Percentiles rank a stretch among this genome's conserved stretches.
These are phyloP conservation scores for Drosophila anomelani DNA, from an alignment of 2,888 invertebrate genomes.

Conservation along the genomic window DNA sequence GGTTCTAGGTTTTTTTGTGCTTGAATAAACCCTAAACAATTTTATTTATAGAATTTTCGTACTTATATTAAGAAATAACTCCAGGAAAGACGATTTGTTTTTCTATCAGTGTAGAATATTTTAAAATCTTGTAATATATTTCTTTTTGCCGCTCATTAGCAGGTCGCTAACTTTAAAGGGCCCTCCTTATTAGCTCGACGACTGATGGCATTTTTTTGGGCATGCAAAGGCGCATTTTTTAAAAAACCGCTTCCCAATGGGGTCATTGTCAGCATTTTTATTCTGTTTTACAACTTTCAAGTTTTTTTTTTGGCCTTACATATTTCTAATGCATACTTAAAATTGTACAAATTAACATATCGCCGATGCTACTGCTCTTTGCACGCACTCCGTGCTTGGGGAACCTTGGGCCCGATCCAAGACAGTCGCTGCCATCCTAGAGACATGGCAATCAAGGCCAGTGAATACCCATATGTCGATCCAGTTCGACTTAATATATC, in stretches of 20 bases:
- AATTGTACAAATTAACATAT: slow-evolving; percentile 31
- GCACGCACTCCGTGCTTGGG: slow-evolving; percentile 2
- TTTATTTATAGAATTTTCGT: no score
- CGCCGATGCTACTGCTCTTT: slow-evolving; percentile 9
- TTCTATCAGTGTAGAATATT: background rate
- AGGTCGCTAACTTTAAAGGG: slow-evolving; percentile 65
- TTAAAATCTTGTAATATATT: slow-evolving; percentile 2
- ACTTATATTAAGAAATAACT: no score
- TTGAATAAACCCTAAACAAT: no score
- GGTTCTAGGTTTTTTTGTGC: no score
- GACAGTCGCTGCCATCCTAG: slow-evolving; percentile 7
- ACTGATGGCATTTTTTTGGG: slow-evolving; percentile 60
- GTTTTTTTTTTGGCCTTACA: slow-evolving; percentile 1
- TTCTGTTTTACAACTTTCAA: slow-evolving; percentile 37
- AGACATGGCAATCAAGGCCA: no score
- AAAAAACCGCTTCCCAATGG: slow-evolving; percentile 54
- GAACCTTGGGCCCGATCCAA: slow-evolving; percentile 20
- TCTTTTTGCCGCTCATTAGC: slow-evolving; percentile 25
- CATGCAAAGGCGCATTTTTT: slow-evolving; percentile 76
- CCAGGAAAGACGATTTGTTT: no score
- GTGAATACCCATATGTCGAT: background rate
- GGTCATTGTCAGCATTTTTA: slow-evolving; percentile 17
- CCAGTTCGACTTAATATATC: slow-evolving; percentile 8
- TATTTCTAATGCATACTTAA: slow-evolving; percentile 34
- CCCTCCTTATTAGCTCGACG: slow-evolving; percentile 68